Evolutionary conservation across 2,888 invertebrate species (phyloP).

Genomic region (Sinodicranocentrus sp.): DNA sequence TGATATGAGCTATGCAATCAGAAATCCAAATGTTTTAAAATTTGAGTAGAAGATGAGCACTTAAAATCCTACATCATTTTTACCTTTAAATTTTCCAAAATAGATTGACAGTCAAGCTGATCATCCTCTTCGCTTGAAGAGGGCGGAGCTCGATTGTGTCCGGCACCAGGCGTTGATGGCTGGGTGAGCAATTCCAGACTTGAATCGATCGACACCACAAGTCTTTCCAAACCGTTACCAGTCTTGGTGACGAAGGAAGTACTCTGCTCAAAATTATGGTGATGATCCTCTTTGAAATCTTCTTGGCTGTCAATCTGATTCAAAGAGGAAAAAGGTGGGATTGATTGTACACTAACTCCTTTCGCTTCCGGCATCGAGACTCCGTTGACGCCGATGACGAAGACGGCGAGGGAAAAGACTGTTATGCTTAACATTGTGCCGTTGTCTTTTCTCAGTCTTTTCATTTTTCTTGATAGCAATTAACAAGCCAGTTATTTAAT

Average conservation of each 20-base stretch:
- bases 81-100: conserved; percentile 76
- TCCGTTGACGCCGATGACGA: conserved; percentile 35
- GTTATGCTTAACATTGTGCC: too few relatives aligned
- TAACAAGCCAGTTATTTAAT: too few relatives aligned
- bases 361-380: conserved; percentile 3
- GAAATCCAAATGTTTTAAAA: too few relatives aligned
- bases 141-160: conserved; percentile 25
- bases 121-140: conserved; percentile 44
- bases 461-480: too few relatives aligned
- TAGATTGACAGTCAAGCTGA: conserved; percentile 75
- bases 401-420: too few relatives aligned
- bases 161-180: conserved; percentile 56
- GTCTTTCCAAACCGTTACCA: conserved; percentile 74
- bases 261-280: conserved; percentile 9
- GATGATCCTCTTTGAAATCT: conserved; percentile 20
- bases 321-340: too few relatives aligned
- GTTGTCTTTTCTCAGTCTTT: too few relatives aligned
- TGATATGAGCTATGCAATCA: too few relatives aligned
- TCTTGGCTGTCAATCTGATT: conserved; percentile 47
- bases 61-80: too few relatives aligned
- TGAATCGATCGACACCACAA: conserved; percentile 75
- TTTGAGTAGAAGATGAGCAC: too few relatives aligned
- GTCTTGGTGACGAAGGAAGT: conserved; percentile 74
- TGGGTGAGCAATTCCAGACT: conserved; percentile 70
- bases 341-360: too few relatives aligned